Base-by-base conservation (phyloP, 2,888 invertebrate species). In the Lithophane leautieri region DNA sequence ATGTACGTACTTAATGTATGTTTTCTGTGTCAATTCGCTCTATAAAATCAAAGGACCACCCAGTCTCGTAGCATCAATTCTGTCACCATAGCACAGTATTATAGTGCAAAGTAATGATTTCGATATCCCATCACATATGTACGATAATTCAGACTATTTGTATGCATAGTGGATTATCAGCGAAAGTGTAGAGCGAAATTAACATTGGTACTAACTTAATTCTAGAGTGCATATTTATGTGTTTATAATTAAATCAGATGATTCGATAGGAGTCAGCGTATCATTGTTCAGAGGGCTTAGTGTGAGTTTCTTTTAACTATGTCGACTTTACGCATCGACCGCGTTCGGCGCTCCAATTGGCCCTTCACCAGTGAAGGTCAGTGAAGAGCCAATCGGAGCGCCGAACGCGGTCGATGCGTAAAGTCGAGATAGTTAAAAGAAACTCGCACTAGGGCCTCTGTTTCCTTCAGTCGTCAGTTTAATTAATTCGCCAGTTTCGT, bases 1-100 rank as follows among this genome's bases (percentile, higher is more conserved):
- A 19, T 28, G 9, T 66, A 44, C 62, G 9, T 66, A 44, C 62
- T 40, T 40, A 52, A 60, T 67, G 58, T 58, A 52, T 67, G 42
- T 60, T 76, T 68, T 44, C 58, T 76, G 44, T 34, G 71, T 78
- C 77, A 78, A 34, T 70, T 47, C n/a, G 28, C 56, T n/a, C 50
- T 34, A 52, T 78, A 63, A 42, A 78, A n/a, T 34, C 42, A 1
- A 52, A n/a, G 44, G 81, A 80, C 81, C 81, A 81, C 76, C 81
- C 71, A 34, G 44, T 0, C 42, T 61, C 2, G 7, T 61, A 11
- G 19, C 60, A 61, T 44, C 52, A 34, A 11, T 25, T 61, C 28
- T 8, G 28, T 73, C 73, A 9, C 1, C n/a, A 44, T 61, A 16
- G 28, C 19, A 50, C 54, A 7, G 14, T 34, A 16, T n/a, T n/a